These are phyloP conservation scores for Erinaceus europaeus DNA, from an alignment of 2,113 vertebrate genomes.

Conservation along the genomic window DNA sequence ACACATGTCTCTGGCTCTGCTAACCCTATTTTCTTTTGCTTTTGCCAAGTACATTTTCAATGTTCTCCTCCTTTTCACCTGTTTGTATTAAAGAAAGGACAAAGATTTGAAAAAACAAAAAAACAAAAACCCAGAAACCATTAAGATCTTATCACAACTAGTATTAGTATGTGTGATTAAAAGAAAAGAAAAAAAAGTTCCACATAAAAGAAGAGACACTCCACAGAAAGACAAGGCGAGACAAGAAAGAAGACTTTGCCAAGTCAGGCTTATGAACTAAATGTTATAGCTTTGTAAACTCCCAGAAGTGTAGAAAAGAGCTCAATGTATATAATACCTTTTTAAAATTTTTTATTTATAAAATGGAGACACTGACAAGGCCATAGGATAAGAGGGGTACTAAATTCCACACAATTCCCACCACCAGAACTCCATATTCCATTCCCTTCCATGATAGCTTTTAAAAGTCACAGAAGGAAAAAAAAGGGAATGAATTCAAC, in stretches of 20 bases:
- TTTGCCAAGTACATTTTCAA: neutral
- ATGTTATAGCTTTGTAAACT: slow-evolving; percentile 60
- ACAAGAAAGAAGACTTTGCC: neutral
- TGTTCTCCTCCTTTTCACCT: slow-evolving; percentile 9
- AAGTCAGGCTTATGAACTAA: slow-evolving; percentile 41
- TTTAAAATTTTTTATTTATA: too few species aligned
- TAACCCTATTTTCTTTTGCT: neutral
- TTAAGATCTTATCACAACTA: neutral
- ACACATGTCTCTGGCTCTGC: neutral
- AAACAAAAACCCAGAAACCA: neutral
- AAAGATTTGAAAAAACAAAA: neutral
- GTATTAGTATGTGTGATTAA: too few species aligned
- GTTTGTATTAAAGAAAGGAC: slow-evolving; percentile 28
- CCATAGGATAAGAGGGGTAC: too few species aligned
- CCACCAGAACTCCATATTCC: too few species aligned
- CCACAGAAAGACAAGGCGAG: neutral
- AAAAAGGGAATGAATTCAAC: slow-evolving; percentile 73
- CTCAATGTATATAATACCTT: slow-evolving; percentile 48
- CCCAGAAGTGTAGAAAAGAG: slow-evolving; percentile 64
- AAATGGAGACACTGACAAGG: too few species aligned
- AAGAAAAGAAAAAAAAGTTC: neutral
- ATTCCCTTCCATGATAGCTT: too few species aligned
- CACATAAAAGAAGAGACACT: neutral
- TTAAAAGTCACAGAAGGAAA: slow-evolving; percentile 75
- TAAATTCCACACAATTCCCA: too few species aligned